These are phyloP conservation scores for Sarcophaga variegata DNA, from an alignment of 2,888 invertebrate species.

Conservation along the genomic window DNA sequence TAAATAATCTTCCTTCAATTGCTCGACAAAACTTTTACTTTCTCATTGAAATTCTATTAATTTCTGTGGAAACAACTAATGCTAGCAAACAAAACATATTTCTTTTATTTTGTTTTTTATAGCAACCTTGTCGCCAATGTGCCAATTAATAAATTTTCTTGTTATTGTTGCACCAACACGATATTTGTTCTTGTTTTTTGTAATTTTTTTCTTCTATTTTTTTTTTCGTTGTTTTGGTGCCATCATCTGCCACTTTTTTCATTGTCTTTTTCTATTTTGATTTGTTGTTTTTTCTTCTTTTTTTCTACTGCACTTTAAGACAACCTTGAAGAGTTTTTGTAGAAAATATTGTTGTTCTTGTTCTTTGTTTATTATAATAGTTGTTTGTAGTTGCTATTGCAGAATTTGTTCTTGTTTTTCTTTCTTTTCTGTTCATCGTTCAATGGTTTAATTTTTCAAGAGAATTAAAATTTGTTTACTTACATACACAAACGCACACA, in stretches of 20 bases:
- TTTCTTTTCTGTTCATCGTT: too few relatives aligned
- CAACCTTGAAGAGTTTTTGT: constrained; percentile 55
- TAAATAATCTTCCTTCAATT: not conserved
- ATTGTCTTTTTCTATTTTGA: not conserved
- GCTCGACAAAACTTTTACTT: not conserved
- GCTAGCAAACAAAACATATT: not conserved
- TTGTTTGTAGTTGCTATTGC: not conserved
- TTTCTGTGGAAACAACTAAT: not conserved
- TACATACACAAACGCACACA: too few relatives aligned
- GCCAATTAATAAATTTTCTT: constrained; percentile 52
- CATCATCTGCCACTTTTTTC: not conserved
- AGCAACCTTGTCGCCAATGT: constrained; percentile 65
- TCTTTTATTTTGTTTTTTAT: constrained; percentile 10
- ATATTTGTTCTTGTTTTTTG: not conserved
- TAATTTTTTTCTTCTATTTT: constrained; percentile 6
- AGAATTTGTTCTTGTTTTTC: not conserved
- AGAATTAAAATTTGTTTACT: not conserved
- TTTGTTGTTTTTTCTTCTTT: not conserved
- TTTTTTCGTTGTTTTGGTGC: not conserved
- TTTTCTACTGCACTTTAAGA: constrained; percentile 24
- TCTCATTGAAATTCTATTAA: not conserved
- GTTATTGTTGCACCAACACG: not conserved
- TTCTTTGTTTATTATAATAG: not conserved
- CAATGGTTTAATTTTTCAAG: too few relatives aligned
- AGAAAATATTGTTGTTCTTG: constrained; percentile 3